These are phyloP conservation scores for Neogobius melanostomus DNA, from an alignment of 2,113 vertebrate genomes.

Conservation along the genomic window DNA sequence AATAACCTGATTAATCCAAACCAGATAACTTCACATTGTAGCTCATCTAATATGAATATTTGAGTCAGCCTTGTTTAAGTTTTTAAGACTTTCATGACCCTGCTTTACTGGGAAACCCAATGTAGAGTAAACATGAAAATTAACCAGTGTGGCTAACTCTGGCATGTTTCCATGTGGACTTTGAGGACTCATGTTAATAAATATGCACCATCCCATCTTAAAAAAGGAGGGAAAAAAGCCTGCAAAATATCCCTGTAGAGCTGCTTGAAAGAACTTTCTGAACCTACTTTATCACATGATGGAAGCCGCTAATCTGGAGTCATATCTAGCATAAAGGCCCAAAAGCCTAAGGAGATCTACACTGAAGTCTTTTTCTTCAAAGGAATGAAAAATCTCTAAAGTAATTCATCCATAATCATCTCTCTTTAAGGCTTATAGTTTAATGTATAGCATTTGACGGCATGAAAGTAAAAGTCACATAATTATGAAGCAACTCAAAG, in stretches of 20 bases:
- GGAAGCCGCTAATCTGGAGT: conserved; percentile 32
- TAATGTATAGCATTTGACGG: neutral
- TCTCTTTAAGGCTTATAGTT: conserved; percentile 28
- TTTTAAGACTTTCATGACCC: too few relatives aligned
- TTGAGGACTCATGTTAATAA: too few relatives aligned
- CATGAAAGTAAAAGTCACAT: conserved; percentile 12
- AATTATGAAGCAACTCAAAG: neutral
- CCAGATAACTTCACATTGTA: too few relatives aligned
- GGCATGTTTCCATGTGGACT: too few relatives aligned
- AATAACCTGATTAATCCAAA: too few relatives aligned
- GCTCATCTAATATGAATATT: too few relatives aligned
- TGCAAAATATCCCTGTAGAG: neutral
- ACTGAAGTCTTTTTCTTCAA: conserved; percentile 9
- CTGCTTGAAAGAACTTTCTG: conserved; percentile 29
- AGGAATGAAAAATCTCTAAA: conserved; percentile 5
- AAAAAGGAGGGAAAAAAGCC: too few relatives aligned
- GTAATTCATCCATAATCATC: conserved; percentile 51
- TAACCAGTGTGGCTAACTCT: too few relatives aligned
- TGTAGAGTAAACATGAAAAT: too few relatives aligned
- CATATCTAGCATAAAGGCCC: conserved; percentile 17
- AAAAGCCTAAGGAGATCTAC: conserved; percentile 29
- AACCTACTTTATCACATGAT: conserved; percentile 37
- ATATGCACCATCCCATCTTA: too few relatives aligned
- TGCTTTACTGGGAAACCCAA: too few relatives aligned
- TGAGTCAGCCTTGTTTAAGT: too few relatives aligned